phyloP scores from a whole-genome alignment of 2,797 vertebrate genomes.

The Botia almorhae region DNA sequence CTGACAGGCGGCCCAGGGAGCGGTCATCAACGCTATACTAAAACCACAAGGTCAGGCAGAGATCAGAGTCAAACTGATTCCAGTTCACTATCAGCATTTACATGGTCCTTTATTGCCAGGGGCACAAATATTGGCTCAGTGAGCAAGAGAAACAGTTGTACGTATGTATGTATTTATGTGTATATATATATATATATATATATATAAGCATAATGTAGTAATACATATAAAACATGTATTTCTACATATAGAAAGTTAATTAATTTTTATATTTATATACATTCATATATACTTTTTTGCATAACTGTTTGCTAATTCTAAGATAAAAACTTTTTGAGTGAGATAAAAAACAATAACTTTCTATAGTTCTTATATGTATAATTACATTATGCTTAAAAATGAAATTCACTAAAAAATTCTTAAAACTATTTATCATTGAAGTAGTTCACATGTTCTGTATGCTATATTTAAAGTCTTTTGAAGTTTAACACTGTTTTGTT shows the following conservation, averaged over 20 bases:
- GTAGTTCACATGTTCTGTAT: neutral
- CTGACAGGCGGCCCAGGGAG: slow-evolving; percentile 40
- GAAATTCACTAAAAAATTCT: too few species aligned
- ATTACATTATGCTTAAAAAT: too few species aligned
- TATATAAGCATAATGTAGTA: neutral
- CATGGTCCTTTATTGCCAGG: slow-evolving; percentile 13
- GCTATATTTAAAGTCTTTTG: neutral
- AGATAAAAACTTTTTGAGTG: too few species aligned
- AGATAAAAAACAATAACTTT: too few species aligned
- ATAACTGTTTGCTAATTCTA: too few species aligned
- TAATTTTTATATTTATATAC: too few species aligned
- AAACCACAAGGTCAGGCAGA: slow-evolving; percentile 44
- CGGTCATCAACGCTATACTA: slow-evolving; percentile 23
- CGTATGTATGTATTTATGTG: neutral
- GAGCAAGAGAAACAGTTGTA: neutral
- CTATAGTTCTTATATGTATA: too few species aligned
- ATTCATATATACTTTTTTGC: too few species aligned
- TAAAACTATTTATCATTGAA: too few species aligned
- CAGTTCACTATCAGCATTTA: slow-evolving; percentile 45
- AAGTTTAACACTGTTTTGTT: neutral
- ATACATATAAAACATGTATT: too few species aligned
- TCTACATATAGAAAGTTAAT: too few species aligned
- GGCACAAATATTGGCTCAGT: slow-evolving; percentile 2
- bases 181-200: neutral
- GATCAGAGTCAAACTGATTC: slow-evolving; percentile 43